A percentile compares a stretch with the other conserved stretches of the same genome.
Evolutionary conservation across 1,140 invertebrate genomes (phyloP).

Genomic region (Papilio polytes): DNA sequence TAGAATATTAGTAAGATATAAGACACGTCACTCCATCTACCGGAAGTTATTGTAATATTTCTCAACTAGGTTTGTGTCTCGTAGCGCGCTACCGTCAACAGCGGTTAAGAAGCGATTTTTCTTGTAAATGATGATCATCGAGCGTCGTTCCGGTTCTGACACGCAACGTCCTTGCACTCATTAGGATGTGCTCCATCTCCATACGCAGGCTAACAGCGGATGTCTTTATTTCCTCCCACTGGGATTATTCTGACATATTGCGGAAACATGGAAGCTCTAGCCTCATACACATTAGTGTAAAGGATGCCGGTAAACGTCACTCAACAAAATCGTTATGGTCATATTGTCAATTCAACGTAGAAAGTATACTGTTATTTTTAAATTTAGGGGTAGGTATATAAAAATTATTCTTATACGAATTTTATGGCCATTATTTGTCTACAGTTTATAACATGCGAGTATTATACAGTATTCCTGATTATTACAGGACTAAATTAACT

Average conservation of each 20-base stretch:
- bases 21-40: constrained; percentile 24
- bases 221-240: constrained; percentile 67
- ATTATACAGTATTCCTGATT: too few relatives aligned
- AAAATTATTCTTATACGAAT: too few relatives aligned
- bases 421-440: too few relatives aligned
- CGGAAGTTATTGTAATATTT: constrained; percentile 24
- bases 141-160: constrained; percentile 58
- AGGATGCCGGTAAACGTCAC: constrained; percentile 43
- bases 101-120: constrained; percentile 44
- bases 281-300: constrained; percentile 42
- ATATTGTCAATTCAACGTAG: constrained; percentile 23
- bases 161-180: constrained; percentile 66
- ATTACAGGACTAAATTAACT: too few relatives aligned
- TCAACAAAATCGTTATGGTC: neutral
- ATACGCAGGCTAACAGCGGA: constrained; percentile 64
- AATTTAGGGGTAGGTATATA: too few relatives aligned
- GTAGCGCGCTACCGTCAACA: neutral
- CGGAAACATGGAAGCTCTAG: constrained; percentile 67
- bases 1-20: neutral
- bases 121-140: constrained; percentile 50
- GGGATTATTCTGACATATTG: constrained; percentile 58
- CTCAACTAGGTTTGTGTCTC: neutral
- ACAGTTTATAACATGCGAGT: too few relatives aligned
- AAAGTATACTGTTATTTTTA: neutral
- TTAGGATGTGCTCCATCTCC: constrained; percentile 71